Evolutionary conservation across 2,113 vertebrate genomes (phyloP), one percentile per base, ranked within the genome.

Genomic region (Dicentrarchus labrax): DNA sequence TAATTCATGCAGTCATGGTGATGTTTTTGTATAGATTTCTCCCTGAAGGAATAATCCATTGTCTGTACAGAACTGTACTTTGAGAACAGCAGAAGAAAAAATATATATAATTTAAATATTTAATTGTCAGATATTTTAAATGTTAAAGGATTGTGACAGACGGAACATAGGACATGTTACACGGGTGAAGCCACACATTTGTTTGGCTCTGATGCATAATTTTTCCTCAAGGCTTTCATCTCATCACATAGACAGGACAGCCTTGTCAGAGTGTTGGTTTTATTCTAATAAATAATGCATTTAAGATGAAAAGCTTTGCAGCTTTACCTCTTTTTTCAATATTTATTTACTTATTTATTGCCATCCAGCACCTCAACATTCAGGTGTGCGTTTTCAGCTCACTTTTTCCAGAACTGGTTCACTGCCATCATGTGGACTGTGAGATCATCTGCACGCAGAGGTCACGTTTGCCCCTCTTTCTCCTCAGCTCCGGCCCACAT

Each of bases 271-370:
- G 47, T 68, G 54, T 64, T 69, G 61, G 36, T 69, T 85, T 86
- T 78, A 51, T 19, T 64, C 39, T 68, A 9, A 75, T 86, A 73
- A 89, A 87, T 78, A 83, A 85, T 88, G 56, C 13, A 88, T 80
- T 60, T 19, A 24, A 53, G 50, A 19, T 76, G 48, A 54, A 72
- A 61, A 54, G 45, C 19, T 64, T 80, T 76, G 19, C 61, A 22
- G 62, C 39, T 74, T 73, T 59, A 13, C n/a, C 9, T 57, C 50
- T 22, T 67, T 48, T 41, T 24, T 48, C 4, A 30, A 3, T 30
- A 30, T 8, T 13, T 22, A 7, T 47, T 12, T 47, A 11, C 45
- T 10, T 10, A 12, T 30, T 24, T 57, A 41, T 22, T 41, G 41
- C 24, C 43, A 65, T 43, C 15, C 53, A 11, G 36, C 50, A 60